Conservation (phyloP, 2,888 invertebrate species). For the Nudaria mundana region DNA sequence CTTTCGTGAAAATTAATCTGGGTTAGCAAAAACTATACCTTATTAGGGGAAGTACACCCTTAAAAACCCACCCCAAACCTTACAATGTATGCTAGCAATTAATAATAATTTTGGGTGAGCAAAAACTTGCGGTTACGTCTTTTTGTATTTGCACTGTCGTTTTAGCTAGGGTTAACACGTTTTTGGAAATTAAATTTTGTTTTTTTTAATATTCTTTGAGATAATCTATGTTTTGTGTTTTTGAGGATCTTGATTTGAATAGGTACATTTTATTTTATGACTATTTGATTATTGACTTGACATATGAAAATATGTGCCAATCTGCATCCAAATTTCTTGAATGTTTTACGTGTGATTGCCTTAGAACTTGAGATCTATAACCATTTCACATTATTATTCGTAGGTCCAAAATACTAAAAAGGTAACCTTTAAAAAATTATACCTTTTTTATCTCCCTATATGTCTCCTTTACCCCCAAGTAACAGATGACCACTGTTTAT, state of each 20-base stretch:
- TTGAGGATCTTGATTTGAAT: too few relatives aligned
- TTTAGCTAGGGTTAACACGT: conserved; percentile 38
- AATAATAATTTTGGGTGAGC: conserved; percentile 71
- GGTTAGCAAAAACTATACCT: conserved; percentile 66
- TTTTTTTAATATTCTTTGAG: conserved; percentile 12
- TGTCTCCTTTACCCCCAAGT: conserved; percentile 16
- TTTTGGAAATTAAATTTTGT: conserved; percentile 61
- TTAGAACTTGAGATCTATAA: too few relatives aligned
- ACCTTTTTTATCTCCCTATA: conserved; percentile 9
- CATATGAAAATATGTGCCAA: too few relatives aligned
- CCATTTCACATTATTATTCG: background rate
- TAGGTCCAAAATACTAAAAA: background rate
- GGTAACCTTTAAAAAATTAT: background rate
- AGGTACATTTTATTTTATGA: too few relatives aligned
- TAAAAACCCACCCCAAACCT: conserved; percentile 61
- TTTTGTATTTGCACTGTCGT: conserved; percentile 46
- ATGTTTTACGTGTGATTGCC: too few relatives aligned
- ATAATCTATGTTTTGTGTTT: too few relatives aligned
- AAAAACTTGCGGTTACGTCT: conserved; percentile 53
- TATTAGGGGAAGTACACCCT: conserved; percentile 51
- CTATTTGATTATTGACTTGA: too few relatives aligned
- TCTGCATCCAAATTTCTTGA: too few relatives aligned
- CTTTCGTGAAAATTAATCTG: conserved; percentile 56
- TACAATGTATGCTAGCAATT: conserved; percentile 69
- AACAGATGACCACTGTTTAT: conserved; percentile 34